Conservation (phyloP, 2,888 invertebrate genomes). For the Troides aeacus region DNA sequence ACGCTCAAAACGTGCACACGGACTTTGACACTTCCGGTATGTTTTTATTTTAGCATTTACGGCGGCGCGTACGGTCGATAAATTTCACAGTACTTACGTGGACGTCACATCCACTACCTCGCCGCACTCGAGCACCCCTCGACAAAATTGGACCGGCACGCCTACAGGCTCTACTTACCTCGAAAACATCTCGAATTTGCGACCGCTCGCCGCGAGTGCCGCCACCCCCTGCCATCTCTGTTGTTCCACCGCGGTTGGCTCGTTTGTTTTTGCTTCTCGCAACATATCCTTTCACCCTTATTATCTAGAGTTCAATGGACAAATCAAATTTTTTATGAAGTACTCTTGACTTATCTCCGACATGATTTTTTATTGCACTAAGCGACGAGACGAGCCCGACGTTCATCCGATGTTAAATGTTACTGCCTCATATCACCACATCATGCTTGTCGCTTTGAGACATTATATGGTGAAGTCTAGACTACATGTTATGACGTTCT, state of each 20-base stretch:
- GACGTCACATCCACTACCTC: conserved; percentile 62
- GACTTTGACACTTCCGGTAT: conserved; percentile 60
- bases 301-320: too few species aligned
- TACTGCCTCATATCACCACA: too few species aligned
- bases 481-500: too few species aligned
- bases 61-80: conserved; percentile 66
- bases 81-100: conserved; percentile 67
- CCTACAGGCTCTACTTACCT: conserved; percentile 41
- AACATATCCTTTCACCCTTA: too few species aligned
- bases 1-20: conserved; percentile 39
- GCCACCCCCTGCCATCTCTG: conserved; percentile 8
- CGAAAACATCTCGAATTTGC: conserved; percentile 28
- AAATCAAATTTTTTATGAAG: too few species aligned
- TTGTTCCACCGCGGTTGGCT: conserved; percentile 6
- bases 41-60: conserved; percentile 60
- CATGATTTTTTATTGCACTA: too few species aligned
- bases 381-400: too few species aligned
- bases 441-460: too few species aligned
- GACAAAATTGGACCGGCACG: conserved; percentile 61
- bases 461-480: too few species aligned
- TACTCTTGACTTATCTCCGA: too few species aligned
- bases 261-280: neutral
- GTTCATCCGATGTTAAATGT: too few species aligned
- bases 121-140: conserved; percentile 51
- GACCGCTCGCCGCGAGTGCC: conserved; percentile 19